Evolutionary conservation across 2,797 vertebrate species (phyloP), one percentile per base, ranked within the genome.

Genomic region (Neoniphon sammara): DNA sequence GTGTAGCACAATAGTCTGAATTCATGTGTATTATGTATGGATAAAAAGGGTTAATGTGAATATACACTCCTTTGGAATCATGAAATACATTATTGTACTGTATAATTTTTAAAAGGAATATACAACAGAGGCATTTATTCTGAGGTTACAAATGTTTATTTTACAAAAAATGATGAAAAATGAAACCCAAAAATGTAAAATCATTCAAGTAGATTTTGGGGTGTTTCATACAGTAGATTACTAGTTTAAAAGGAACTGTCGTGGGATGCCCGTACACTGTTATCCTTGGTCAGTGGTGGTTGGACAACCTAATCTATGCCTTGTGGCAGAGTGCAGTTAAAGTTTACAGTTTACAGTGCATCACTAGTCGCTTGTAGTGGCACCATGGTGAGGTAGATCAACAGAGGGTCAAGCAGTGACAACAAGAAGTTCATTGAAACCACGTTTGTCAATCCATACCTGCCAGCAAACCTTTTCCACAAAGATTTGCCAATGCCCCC

Each of bases 21-120:
- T 61, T 81, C 49, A 80, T 86, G 76, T 85, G 46, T 72, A 66
- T 75, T 71, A 53, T 87, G 82, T 85, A 76, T 85, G 77, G 84
- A 88, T 73, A 75, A 73, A 79, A 90, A 88, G 78, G 88, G 80
- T 91, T 86, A 55, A 74, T 90, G 75, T 88, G 87, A 90, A 91
- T 86, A 89, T 77, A 89, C 81, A 80, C 80, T 79, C 67, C 64
- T 82, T 86, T 85, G 14, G 83, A 87, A 85, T 90, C 62, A 83
- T 80, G 62, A 82, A 83, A 61, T 61, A 70, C n/a, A 25, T 82
- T 87, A 82, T 80, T 88, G 78, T 87, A 78, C 77, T 83, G 78
- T 89, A 80, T 77, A 72, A 78, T 86, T 85, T 90, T 66, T 73
- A 66, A 82, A 75, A 57, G 15, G 67, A 70, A 83, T 44, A 67